Evolutionary conservation across 1,140 invertebrate genomes (phyloP).

Genomic region (Drosophila sproati): DNA sequence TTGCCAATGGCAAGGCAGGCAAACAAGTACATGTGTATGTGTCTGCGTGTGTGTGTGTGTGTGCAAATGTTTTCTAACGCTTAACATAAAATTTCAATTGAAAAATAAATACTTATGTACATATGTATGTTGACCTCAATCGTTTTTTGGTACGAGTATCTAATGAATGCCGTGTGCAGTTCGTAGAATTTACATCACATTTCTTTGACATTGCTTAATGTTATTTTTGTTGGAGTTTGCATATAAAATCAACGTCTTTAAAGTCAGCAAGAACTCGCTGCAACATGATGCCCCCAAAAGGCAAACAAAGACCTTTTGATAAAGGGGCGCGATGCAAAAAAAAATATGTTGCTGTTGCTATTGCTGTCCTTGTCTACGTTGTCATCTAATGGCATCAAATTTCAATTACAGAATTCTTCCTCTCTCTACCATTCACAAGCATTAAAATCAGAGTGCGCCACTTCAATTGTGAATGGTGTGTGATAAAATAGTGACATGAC

Average conservation of each 20-base stretch:
- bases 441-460: slow-evolving; percentile 48
- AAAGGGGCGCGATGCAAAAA: slow-evolving; percentile 45
- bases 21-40: slow-evolving; percentile 3
- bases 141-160: slow-evolving; percentile 43
- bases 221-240: slow-evolving; percentile 43
- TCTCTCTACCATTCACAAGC: slow-evolving; percentile 36
- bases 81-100: slow-evolving; percentile 45
- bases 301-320: slow-evolving; percentile 20
- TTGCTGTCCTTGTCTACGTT: slow-evolving; percentile 30
- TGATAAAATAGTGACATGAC: slow-evolving; percentile 74
- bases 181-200: slow-evolving; percentile 76
- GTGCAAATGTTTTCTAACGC: slow-evolving; percentile 39
- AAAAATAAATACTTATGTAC: slow-evolving; percentile 25
- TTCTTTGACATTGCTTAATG: slow-evolving; percentile 72
- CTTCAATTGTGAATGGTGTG: slow-evolving; percentile 29
- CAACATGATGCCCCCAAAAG: slow-evolving; percentile 42
- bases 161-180: slow-evolving; percentile 69
- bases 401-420: slow-evolving; percentile 80
- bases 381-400: slow-evolving; percentile 80
- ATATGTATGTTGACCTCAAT: slow-evolving; percentile 63
- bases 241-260: slow-evolving; percentile 43
- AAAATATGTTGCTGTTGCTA: slow-evolving; percentile 38
- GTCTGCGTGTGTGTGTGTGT: neutral
- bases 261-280: slow-evolving; percentile 50
- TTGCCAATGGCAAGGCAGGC: slow-evolving; percentile 27